Percentiles rank a stretch among this genome's conserved stretches.
phyloP scores from a whole-genome alignment of 2,113 vertebrate genomes.

The Herpetotheres cachinnans region DNA sequence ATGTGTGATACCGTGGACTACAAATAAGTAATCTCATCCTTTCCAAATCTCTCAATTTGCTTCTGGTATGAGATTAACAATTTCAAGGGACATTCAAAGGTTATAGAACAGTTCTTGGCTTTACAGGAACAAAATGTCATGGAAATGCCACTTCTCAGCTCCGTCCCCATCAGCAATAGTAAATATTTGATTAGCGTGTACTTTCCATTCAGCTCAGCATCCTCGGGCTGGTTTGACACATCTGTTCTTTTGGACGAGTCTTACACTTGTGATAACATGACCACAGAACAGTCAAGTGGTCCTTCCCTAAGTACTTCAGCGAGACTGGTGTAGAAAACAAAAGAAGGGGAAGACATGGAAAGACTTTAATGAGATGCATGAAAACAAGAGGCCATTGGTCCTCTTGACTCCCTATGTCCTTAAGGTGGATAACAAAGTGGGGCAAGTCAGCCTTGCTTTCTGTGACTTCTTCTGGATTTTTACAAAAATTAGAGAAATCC shows the following conservation, averaged over 20 bases:
- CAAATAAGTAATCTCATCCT: neutral
- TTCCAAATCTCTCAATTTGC: neutral
- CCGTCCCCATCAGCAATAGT: neutral
- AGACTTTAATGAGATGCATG: neutral
- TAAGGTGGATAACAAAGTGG: neutral
- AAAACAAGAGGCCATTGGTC: neutral
- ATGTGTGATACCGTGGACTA: neutral
- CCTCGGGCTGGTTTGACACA: neutral
- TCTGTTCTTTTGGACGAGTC: neutral
- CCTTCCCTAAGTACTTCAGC: neutral
- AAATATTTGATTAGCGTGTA: conserved; percentile 28
- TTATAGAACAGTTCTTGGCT: conserved; percentile 22
- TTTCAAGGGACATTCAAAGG: conserved; percentile 17
- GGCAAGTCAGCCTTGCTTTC: neutral
- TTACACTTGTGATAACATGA: neutral
- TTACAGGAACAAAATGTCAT: conserved; percentile 53
- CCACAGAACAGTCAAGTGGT: neutral
- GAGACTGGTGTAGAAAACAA: neutral
- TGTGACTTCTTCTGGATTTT: neutral
- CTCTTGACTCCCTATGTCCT: neutral
- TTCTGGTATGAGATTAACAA: neutral
- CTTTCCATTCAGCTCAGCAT: conserved; percentile 35
- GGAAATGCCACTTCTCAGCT: neutral
- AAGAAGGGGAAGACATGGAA: neutral
- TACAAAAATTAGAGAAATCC: neutral